phyloP scores from a whole-genome alignment of 1,140 invertebrate genomes.

The Drosophila ogumai region DNA sequence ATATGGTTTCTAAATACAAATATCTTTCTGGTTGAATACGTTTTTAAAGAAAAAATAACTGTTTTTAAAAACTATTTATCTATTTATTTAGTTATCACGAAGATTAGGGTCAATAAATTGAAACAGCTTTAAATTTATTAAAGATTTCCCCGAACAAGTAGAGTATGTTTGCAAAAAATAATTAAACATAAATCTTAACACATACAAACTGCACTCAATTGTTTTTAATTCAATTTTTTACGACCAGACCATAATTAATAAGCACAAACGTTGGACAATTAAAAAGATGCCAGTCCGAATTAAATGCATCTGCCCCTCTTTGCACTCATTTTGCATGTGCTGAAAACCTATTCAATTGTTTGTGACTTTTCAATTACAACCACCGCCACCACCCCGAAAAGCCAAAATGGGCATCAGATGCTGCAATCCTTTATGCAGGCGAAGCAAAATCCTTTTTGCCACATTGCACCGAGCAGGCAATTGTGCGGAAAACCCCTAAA shows the following conservation, averaged over 20 bases:
- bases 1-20: too few species aligned
- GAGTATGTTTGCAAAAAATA: neutral
- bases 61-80: too few species aligned
- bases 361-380: slow-evolving; percentile 30
- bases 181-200: neutral
- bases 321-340: neutral
- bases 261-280: slow-evolving; percentile 12
- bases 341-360: slow-evolving; percentile 25
- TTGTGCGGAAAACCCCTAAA: slow-evolving; percentile 84
- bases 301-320: neutral
- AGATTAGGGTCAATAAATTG: too few species aligned
- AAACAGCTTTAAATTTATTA: neutral
- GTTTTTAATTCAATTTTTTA: slow-evolving; percentile 7
- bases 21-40: too few species aligned
- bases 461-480: slow-evolving; percentile 73
- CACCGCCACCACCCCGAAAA: slow-evolving; percentile 34
- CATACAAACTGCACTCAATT: neutral
- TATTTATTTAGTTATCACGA: too few species aligned
- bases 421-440: slow-evolving; percentile 57
- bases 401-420: slow-evolving; percentile 60
- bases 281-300: slow-evolving; percentile 9
- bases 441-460: slow-evolving; percentile 55
- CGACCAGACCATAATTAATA: neutral
- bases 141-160: neutral
- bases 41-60: too few species aligned